Conservation (phyloP, 2,888 invertebrate species). For the Pollenia labialis region DNA sequence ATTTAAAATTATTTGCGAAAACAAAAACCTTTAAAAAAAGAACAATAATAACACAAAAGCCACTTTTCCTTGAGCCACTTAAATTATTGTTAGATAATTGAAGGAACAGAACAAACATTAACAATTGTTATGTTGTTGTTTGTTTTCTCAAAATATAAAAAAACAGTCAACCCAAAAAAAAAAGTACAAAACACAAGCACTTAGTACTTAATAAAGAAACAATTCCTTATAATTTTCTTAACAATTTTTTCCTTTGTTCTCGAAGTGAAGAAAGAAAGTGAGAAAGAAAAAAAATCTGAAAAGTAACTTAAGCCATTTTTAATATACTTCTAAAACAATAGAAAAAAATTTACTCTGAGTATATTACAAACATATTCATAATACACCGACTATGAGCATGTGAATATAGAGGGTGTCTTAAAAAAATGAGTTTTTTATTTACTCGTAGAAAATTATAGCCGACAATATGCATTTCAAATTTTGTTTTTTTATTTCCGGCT, state of each 20-base stretch:
- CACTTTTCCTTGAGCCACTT: slow-evolving; percentile 58
- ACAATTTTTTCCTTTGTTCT: slow-evolving; percentile 34
- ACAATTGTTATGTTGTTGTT: slow-evolving; percentile 45
- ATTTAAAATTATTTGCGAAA: not conserved
- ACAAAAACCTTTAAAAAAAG: slow-evolving; percentile 16
- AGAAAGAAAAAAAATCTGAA: slow-evolving; percentile 38
- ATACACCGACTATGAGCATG: not conserved
- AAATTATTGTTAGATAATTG: slow-evolving; percentile 33
- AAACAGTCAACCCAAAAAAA: slow-evolving; percentile 21
- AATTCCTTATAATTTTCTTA: slow-evolving; percentile 55
- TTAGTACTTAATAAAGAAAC: slow-evolving; percentile 67
- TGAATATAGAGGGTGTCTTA: not conserved
- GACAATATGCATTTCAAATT: too few species aligned
- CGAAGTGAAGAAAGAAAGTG: slow-evolving; percentile 9
- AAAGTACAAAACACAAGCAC: slow-evolving; percentile 49
- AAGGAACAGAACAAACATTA: slow-evolving; percentile 17
- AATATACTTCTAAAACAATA: slow-evolving; percentile 65
- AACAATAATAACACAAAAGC: slow-evolving; percentile 53
- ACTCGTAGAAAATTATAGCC: not conserved
- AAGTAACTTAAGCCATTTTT: slow-evolving; percentile 68
- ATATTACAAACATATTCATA: slow-evolving; percentile 27
- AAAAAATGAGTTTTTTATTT: not conserved
- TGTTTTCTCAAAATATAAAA: slow-evolving; percentile 30
- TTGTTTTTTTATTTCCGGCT: not conserved
- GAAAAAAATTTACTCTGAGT: not conserved